Evolutionary conservation across 64 coral and sea anemone species (phyloP).

Genomic region (Orbicella faveolata): DNA sequence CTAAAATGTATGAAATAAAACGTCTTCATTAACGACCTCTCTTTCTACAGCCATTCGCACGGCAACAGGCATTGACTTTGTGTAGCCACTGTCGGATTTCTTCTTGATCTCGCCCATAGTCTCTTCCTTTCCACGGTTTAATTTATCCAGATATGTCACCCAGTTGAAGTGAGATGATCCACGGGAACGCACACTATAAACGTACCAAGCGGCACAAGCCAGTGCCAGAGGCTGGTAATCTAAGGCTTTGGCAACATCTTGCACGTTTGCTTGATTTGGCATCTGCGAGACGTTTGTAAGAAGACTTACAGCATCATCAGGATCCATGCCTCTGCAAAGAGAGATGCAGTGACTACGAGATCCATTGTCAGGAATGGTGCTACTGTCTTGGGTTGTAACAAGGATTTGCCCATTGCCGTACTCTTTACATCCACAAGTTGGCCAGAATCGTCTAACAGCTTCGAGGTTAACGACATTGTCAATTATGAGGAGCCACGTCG

Average conservation of each 20-base stretch:
- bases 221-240: constrained; percentile 14
- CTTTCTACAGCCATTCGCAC: constrained; percentile 8
- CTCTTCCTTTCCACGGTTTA: constrained; percentile 1
- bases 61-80: constrained; percentile 9
- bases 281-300: neutral
- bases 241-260: neutral
- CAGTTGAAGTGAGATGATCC: neutral
- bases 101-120: constrained; percentile 7
- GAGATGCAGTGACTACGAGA: neutral
- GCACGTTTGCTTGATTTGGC: neutral
- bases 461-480: constrained; percentile 14
- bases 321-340: constrained; percentile 3
- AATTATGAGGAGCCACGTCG: constrained; percentile 6
- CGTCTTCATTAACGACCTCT: neutral
- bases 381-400: constrained; percentile 8
- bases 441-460: neutral
- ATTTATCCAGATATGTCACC: neutral
- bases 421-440: neutral
- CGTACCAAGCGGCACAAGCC: neutral
- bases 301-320: neutral
- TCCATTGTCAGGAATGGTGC: neutral
- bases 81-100: constrained; percentile 20
- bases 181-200: neutral
- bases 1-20: constrained; percentile 1
- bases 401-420: neutral